Evolutionary conservation across 2,113 vertebrate species (phyloP), one percentile per base, ranked within the genome.

Genomic region (Indicator indicator): DNA sequence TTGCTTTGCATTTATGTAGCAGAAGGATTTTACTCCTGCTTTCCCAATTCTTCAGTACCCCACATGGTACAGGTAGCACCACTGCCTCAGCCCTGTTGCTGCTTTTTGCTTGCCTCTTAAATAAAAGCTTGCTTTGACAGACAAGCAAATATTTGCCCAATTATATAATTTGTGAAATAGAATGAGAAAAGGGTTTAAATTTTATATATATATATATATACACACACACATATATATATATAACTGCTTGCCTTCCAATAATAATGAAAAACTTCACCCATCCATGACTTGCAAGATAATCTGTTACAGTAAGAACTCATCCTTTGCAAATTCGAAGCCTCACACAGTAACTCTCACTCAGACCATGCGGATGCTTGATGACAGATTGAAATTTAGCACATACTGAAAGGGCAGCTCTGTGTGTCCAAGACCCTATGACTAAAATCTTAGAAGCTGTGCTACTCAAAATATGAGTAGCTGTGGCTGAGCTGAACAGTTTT

Each of bases 341-440:
- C 28, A 21, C 5, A 9, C 36, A 18, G 1, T 32, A 77, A 19
- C 36, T 63, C 28, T 77, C 17, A 7, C 23, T 64, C 8, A 58
- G 54, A 38, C 55, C 4, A 7, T 3, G 26, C 0, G 0, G 30
- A 16, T 58, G 11, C 28, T 54, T 36, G 28, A 12, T 58, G 44
- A 52, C 8, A 46, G 5, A 32, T 85, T 73, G 30, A 83, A 42
- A 48, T 20, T 24, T 28, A 52, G 20, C 13, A 15, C 9, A 4
- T 1, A 2, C 54, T 40, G 28, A 24, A 69, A 72, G 46, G 50
- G 9, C 50, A 69, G 8, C n/a, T 5, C 26, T 27, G 16, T 10
- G 9, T 62, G 56, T 76, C 19, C 17, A 12, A 24, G 48, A 12
- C 40, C 23, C 24, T 65, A 2, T 50, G 55, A 64, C 54, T 75